phyloP scores from a whole-genome alignment of 2,888 invertebrate species.

The Nephrotoma guestfalica region DNA sequence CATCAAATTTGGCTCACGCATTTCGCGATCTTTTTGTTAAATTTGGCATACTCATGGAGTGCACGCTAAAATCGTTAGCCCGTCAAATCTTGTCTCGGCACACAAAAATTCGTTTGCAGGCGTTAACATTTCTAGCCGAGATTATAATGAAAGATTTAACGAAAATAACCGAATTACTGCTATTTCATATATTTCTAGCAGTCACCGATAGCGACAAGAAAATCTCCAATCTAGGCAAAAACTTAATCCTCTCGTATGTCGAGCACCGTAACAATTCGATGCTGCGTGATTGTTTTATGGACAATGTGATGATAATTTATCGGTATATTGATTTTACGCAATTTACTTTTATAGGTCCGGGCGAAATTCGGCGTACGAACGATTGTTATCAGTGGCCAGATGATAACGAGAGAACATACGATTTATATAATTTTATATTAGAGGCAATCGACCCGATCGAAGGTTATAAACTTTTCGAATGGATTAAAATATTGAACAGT shows the following conservation, averaged over 20 bases:
- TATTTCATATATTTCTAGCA: not conserved
- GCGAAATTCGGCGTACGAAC: not conserved
- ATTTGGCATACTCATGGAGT: constrained; percentile 1
- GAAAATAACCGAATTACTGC: not conserved
- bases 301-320: not conserved
- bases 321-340: not conserved
- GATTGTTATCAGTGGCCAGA: not conserved
- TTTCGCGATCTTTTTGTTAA: not conserved
- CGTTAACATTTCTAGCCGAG: not conserved
- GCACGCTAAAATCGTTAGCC: not conserved
- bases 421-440: not conserved
- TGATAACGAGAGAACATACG: not conserved
- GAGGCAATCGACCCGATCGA: not conserved
- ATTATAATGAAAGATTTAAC: constrained; percentile 2
- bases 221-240: not conserved
- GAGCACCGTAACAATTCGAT: not conserved
- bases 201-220: not conserved
- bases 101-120: not conserved
- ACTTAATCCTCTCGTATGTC: not conserved
- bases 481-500: not conserved
- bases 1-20: not conserved
- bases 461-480: not conserved
- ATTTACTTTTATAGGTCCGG: not conserved
- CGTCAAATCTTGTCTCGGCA: not conserved
- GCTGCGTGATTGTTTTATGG: not conserved